Percentiles rank a stretch among this genome's conserved stretches.
Conservation (phyloP, 2,797 vertebrate genomes). For the Sebastes kiyomatsui region DNA sequence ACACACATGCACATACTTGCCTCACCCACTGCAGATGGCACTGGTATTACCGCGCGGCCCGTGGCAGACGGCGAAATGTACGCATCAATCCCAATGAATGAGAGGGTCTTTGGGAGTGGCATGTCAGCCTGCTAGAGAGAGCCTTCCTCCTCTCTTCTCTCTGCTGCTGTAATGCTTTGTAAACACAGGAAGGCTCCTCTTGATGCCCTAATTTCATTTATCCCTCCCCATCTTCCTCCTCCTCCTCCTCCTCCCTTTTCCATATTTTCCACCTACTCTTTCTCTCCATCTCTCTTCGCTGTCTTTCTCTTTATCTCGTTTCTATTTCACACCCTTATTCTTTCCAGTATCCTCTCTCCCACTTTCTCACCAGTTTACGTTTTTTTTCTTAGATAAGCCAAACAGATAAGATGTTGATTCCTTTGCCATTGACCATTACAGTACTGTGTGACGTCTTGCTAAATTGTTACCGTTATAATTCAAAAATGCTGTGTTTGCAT, state of each 20-base stretch:
- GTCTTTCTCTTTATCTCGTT: conserved; percentile 13
- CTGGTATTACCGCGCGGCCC: conserved; percentile 16
- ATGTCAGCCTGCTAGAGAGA: neutral
- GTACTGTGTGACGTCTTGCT: neutral
- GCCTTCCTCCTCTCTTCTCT: conserved; percentile 4
- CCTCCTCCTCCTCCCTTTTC: conserved; percentile 16
- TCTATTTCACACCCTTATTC: neutral
- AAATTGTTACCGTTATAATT: neutral
- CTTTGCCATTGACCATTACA: neutral
- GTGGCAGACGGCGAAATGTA: conserved; percentile 18
- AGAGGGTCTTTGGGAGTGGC: conserved; percentile 21
- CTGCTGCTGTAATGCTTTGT: conserved; percentile 40
- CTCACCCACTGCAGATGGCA: conserved; percentile 59
- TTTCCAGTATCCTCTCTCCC: neutral
- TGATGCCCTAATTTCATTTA: conserved; percentile 59
- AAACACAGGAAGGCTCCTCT: conserved; percentile 54
- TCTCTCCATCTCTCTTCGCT: conserved; percentile 12
- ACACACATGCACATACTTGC: conserved; percentile 29
- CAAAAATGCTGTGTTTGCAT: neutral
- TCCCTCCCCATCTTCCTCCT: conserved; percentile 20
- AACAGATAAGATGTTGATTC: neutral
- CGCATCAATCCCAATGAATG: conserved; percentile 35
- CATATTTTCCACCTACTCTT: conserved; percentile 55
- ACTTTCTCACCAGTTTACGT: neutral
- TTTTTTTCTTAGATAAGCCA: neutral